A percentile compares a stretch with the other conserved stretches of the same genome.
Evolutionary conservation across 2,888 invertebrate species (phyloP).

Genomic region (Scaeva pyrastri): DNA sequence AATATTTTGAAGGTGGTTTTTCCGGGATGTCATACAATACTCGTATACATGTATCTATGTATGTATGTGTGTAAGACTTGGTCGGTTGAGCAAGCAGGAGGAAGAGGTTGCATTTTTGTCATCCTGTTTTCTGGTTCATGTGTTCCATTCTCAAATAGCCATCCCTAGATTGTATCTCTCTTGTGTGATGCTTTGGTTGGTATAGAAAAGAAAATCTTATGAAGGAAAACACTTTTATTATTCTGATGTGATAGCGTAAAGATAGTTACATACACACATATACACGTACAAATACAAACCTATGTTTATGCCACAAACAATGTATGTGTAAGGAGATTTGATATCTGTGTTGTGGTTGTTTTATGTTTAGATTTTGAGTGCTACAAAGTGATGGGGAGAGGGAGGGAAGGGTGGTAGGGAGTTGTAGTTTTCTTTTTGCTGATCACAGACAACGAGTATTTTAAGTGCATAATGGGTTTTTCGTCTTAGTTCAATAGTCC

Average conservation of each 20-base stretch:
- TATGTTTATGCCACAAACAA: no score
- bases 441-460: constrained; percentile 47
- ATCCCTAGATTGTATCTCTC: constrained; percentile 62
- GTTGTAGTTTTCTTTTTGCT: constrained; percentile 20
- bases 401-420: constrained; percentile 1
- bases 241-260: constrained; percentile 17
- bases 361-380: constrained; percentile 12
- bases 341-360: constrained; percentile 18
- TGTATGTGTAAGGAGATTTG: constrained; percentile 4
- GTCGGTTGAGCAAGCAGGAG: background rate
- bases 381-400: background rate
- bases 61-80: background rate
- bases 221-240: constrained; percentile 47
- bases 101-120: constrained; percentile 46
- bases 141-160: constrained; percentile 53
- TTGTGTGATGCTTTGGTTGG: background rate
- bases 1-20: constrained; percentile 52
- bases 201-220: constrained; percentile 28
- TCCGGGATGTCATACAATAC: constrained; percentile 5
- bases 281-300: no score
- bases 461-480: constrained; percentile 41
- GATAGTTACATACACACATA: background rate
- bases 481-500: constrained; percentile 23
- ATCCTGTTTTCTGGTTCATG: constrained; percentile 69
- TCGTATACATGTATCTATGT: background rate